Evolutionary conservation across 2,113 vertebrate genomes (phyloP).

Genomic region (Melozone crissalis): DNA sequence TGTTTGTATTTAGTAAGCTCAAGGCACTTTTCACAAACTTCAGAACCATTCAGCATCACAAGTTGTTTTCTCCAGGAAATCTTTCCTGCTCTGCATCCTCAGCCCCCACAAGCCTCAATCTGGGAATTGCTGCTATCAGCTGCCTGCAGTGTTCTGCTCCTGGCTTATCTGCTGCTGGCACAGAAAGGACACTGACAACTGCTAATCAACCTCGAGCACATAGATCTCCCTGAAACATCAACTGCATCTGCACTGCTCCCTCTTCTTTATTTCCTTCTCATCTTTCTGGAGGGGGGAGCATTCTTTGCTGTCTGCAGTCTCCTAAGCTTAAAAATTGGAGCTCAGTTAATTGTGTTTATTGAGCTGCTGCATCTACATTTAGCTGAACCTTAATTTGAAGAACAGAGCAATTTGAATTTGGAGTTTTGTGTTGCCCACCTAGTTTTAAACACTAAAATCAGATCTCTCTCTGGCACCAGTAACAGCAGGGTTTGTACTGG

Average conservation of each 20-base stretch:
- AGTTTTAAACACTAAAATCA: neutral
- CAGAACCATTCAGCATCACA: constrained; percentile 14
- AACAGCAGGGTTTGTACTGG: neutral
- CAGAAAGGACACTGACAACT: neutral
- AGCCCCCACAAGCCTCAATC: neutral
- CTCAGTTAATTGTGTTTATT: neutral
- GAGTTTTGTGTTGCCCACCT: fast-evolving
- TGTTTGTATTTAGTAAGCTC: neutral
- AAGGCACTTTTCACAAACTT: neutral
- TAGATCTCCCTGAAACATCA: neutral
- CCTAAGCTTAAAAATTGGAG: neutral
- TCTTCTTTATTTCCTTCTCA: neutral
- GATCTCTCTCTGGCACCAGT: neutral
- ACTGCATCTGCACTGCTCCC: neutral
- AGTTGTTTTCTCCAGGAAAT: neutral
- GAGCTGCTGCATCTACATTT: neutral
- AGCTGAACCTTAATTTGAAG: neutral
- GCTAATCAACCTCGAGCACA: constrained; percentile 11
- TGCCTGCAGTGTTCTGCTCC: constrained; percentile 25
- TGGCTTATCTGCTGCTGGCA: constrained; percentile 5
- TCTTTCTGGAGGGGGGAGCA: neutral
- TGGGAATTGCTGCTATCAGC: constrained; percentile 60
- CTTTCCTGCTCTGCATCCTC: neutral
- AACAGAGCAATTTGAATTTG: neutral
- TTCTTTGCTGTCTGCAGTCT: neutral